Percentiles rank a stretch among this genome's conserved stretches.
These are phyloP conservation scores for Sceloporus undulatus DNA, from an alignment of 2,113 vertebrate genomes.

Conservation along the genomic window DNA sequence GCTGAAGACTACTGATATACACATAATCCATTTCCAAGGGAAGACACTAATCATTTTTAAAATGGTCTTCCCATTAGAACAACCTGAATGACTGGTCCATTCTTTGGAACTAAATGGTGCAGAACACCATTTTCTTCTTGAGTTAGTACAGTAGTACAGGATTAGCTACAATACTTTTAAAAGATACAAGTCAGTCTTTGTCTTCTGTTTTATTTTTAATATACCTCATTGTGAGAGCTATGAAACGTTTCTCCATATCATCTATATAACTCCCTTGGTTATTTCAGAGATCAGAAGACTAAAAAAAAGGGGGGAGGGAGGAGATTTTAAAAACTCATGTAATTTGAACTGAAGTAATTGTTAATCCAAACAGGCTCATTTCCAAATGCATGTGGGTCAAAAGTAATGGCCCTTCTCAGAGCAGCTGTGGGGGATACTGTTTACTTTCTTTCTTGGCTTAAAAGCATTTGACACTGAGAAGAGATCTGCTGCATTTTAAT, in stretches of 20 bases:
- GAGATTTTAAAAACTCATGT: background rate
- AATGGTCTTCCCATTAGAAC: background rate
- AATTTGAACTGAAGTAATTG: conserved; percentile 54
- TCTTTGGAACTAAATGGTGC: conserved; percentile 1
- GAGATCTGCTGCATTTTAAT: conserved; percentile 74
- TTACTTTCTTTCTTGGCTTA: conserved; percentile 72
- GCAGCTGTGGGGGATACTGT: conserved; percentile 58
- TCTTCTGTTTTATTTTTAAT: conserved; percentile 18
- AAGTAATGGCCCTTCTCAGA: conserved; percentile 71
- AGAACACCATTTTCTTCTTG: conserved; percentile 23
- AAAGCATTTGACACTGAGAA: conserved; percentile 73
- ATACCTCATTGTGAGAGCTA: background rate
- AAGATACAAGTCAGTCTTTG: background rate
- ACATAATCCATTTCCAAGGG: background rate
- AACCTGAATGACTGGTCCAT: conserved; percentile 7
- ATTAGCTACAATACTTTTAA: conserved; percentile 8
- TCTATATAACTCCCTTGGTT: background rate
- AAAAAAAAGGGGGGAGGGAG: conserved; percentile 16
- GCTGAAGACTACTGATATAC: background rate
- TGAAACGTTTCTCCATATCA: background rate
- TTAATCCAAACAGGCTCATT: conserved; percentile 68
- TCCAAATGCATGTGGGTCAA: conserved; percentile 60
- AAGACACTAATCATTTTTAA: background rate
- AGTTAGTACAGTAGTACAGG: background rate
- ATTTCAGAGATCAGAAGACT: conserved; percentile 16